A percentile compares a stretch with the other conserved stretches of the same genome.
Evolutionary conservation across 2,797 vertebrate species (phyloP).

Genomic region (Melanotaenia boesemani): DNA sequence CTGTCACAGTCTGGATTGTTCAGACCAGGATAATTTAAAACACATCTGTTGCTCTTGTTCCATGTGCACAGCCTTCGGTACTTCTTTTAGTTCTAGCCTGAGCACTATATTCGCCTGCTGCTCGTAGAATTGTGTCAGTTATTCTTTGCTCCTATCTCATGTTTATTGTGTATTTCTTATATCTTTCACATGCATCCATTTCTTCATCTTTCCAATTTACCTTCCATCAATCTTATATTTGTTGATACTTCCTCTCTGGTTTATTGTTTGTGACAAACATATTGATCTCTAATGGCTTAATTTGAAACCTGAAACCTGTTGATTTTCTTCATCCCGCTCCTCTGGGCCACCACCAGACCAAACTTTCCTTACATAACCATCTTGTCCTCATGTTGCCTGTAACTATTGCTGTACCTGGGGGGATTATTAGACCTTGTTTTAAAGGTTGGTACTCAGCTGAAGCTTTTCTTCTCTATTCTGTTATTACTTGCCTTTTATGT

Average conservation of each 20-base stretch:
- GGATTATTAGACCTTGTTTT: constrained; percentile 59
- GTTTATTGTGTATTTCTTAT: constrained; percentile 21
- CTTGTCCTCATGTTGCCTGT: constrained; percentile 25
- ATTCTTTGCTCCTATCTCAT: constrained; percentile 12
- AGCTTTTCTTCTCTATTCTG: constrained; percentile 37
- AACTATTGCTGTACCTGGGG: constrained; percentile 45
- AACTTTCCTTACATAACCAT: constrained; percentile 15
- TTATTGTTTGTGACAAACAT: not conserved
- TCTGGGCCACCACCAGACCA: not conserved
- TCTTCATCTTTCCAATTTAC: not conserved
- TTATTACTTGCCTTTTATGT: constrained; percentile 56
- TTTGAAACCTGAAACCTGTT: constrained; percentile 10
- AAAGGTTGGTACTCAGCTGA: constrained; percentile 34
- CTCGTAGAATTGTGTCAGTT: constrained; percentile 15
- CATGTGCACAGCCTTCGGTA: constrained; percentile 17
- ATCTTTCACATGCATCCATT: constrained; percentile 13
- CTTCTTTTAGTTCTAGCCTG: constrained; percentile 14
- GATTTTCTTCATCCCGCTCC: constrained; percentile 4
- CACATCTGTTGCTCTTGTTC: constrained; percentile 71
- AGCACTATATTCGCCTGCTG: constrained; percentile 7
- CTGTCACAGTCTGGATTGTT: constrained; percentile 61
- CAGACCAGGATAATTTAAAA: constrained; percentile 63
- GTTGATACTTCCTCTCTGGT: not conserved
- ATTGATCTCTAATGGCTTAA: constrained; percentile 13
- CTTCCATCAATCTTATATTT: not conserved